A percentile compares a stretch with the other conserved stretches of the same genome.
Evolutionary conservation across 2,113 vertebrate species (phyloP).

Genomic region (Sinocyclocheilus anshuiensis): DNA sequence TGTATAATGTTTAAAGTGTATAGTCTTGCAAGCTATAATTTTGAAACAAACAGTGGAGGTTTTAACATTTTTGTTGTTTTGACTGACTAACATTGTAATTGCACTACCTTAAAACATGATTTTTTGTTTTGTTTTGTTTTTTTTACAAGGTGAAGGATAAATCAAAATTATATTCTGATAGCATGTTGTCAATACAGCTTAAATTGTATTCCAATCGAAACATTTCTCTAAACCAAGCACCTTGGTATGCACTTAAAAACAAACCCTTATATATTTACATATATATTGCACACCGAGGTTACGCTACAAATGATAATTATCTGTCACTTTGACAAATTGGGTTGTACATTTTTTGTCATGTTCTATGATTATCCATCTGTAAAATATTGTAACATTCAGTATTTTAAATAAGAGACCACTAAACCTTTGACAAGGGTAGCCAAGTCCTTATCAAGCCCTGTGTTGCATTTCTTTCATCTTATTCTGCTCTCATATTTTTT

Average conservation of each 20-base stretch:
- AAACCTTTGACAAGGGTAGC: background rate
- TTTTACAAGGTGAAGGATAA: background rate
- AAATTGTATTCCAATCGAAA: background rate
- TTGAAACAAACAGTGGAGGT: background rate
- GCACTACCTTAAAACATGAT: background rate
- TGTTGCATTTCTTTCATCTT: background rate
- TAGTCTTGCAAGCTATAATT: background rate
- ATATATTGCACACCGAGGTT: constrained; percentile 2
- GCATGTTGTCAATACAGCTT: background rate
- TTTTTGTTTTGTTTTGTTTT: background rate
- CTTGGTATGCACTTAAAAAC: background rate
- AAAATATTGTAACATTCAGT: background rate
- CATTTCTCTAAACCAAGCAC: background rate
- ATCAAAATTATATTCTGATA: background rate
- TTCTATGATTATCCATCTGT: background rate
- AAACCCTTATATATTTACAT: constrained; percentile 2
- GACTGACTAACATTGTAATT: background rate
- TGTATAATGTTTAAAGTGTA: background rate
- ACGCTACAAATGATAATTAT: background rate
- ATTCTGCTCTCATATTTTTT: background rate
- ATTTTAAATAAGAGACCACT: background rate
- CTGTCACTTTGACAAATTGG: background rate
- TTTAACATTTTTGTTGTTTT: background rate
- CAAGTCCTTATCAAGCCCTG: background rate
- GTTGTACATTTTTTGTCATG: background rate